Evolutionary conservation across 2,797 vertebrate genomes (phyloP), one percentile per base, ranked within the genome.

Genomic region (Malacoraja senta): DNA sequence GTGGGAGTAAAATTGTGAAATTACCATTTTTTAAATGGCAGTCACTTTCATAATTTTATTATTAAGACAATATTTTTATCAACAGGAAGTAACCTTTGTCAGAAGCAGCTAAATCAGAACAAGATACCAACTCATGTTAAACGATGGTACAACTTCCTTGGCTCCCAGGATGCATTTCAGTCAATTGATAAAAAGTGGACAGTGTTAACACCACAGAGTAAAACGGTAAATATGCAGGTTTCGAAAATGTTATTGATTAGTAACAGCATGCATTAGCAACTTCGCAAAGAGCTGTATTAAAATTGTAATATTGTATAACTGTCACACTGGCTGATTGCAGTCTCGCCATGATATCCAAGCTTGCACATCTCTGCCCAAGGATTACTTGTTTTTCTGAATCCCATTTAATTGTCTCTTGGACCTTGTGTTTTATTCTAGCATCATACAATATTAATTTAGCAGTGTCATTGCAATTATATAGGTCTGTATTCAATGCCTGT

Each of bases 61-160:
- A 88, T 94, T 93, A 94, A 91, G 93, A 91, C 58, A 93, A 38
- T 95, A 2, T 95, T 95, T 95, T 81, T 61, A 78, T 76, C 93
- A 9, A 94, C 93, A 99, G 98, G 93, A 95, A 97, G 94, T 32
- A 94, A 53, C 0, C 91, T 94, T 0, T 99, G 98, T 97, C 96
- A 96, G 93, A 95, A 96, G 7, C 95, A 96, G 3, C 63, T 97
- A 88, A 93, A 95, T 58, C 95, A 98, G 93, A 95, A 95, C 35
- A 96, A 96, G 81, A 95, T 96, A 93, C 97, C 97, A 63, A 95
- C 97, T 65, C 98, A 99, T 2, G 95, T 97, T 79, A 97, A 95
- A 76, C 97, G 99, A 88, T 99, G 99, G 99, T 99, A 97, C 94
- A 95, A 93, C 91, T 99, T 99, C 95, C 97, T 99, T 94, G 97